Evolutionary conservation across 2,113 vertebrate genomes (phyloP), one percentile per base, ranked within the genome.

Genomic region (Pristiophorus japonicus): DNA sequence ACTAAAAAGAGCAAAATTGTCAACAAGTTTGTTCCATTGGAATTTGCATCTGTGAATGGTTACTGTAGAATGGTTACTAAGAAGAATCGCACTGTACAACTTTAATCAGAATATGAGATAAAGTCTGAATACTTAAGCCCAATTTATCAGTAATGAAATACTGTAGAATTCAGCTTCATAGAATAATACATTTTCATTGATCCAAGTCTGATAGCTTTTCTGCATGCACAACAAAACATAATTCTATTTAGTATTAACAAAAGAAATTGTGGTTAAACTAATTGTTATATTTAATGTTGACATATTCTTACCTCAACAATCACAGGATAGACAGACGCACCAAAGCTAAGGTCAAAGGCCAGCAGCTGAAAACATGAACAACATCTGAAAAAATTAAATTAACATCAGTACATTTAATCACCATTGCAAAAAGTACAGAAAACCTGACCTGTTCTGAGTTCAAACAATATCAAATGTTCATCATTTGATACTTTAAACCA

Each of bases 281-380:
- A 70, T 4, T 4, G 16, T 81, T 81, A 42, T 14, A 42, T 20
- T 42, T 42, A 20, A 22, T 45, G 38, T 45, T 81, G 38, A 45
- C 42, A n/a, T n/a, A n/a, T 73, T 95, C 98, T 98, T 96, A 99
- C 99, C 98, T 98, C 97, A 91, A 99, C 96, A 47, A 99, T 96
- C 3, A 97, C 85, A 5, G 98, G 99, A 67, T 97, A 16, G 78
- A 96, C 38, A 88, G 98, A 97, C 47, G 95, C 95, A 18, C 96
- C 95, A 0, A 98, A 98, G 94, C 97, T 97, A 96, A 99, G 97
- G 24, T 99, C 98, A 97, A 99, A 98, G 47, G 99, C 99, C 95
- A 99, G 95, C 97, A 99, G 97, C 96, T 99, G 99, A 97, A 98
- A 99, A 96, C 99, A 99, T 10, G 98, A 97, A 63, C 97, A 97